These are phyloP conservation scores for Campopleginae sp. DNA, from an alignment of 2,888 invertebrate genomes.

Conservation along the genomic window DNA sequence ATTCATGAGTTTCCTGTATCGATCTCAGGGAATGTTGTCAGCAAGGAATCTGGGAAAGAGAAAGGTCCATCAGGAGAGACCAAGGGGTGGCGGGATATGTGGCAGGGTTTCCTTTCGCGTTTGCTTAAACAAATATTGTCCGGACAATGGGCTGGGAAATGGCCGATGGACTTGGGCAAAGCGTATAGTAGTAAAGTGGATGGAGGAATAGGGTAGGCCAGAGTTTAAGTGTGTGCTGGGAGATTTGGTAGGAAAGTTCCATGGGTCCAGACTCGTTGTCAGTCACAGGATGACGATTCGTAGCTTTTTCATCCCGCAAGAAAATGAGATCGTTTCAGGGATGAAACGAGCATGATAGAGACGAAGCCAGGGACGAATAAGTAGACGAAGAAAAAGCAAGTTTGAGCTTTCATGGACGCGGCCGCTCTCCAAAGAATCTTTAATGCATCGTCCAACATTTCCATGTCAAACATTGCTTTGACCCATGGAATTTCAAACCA, in stretches of 20 bases:
- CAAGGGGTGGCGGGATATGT: conserved; percentile 36
- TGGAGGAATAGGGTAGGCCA: conserved; percentile 51
- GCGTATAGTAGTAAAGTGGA: conserved; percentile 20
- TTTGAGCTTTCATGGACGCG: conserved; percentile 47
- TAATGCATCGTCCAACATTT: conserved; percentile 84
- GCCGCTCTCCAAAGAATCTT: conserved; percentile 80
- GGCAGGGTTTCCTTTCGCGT: conserved; percentile 77
- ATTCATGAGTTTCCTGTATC: conserved; percentile 66
- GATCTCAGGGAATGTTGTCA: conserved; percentile 74
- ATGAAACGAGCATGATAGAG: conserved; percentile 66
- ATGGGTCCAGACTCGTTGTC: conserved; percentile 30
- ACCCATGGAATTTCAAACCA: conserved; percentile 83
- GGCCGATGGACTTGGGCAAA: conserved; percentile 33
- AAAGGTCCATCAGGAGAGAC: conserved; percentile 65
- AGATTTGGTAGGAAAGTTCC: conserved; percentile 14
- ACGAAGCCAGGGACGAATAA: conserved; percentile 54
- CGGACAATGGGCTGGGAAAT: conserved; percentile 74
- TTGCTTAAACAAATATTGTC: conserved; percentile 83
- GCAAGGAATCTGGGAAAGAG: conserved; percentile 71
- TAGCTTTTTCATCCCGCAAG: conserved; percentile 47
- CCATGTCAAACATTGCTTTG: conserved; percentile 85
- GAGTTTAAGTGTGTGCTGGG: conserved; percentile 51
- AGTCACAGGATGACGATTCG: conserved; percentile 38
- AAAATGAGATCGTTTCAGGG: conserved; percentile 62
- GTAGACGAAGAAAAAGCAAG: neutral